Base-by-base conservation (phyloP, 2,888 invertebrate genomes). In the Eupithecia exiguata region DNA sequence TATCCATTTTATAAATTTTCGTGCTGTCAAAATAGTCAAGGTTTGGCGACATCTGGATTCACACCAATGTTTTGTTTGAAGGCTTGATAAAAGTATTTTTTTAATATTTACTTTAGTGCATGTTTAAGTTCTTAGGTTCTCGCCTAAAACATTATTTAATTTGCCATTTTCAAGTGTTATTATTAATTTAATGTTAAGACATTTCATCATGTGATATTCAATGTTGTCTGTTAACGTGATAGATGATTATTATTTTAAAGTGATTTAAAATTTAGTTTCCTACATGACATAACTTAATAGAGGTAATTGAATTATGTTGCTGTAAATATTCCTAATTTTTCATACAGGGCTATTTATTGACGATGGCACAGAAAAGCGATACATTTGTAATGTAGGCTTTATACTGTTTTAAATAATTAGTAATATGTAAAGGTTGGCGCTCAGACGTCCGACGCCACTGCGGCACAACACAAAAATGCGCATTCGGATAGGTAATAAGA, bases 181-280 rank as follows among this genome's bases (percentile, higher is more conserved):
- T 74, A 82, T 66, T 68, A 75, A 61, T 62, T 40, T 79, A 86
- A 89, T 91, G 88, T 90, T 91, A 85, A 87, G 89, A 90, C 88
- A 89, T 91, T 91, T 92, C 89, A 89, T 91, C 84, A 92, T 94
- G 94, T 94, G 94, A 94, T 94, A 94, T 94, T 92, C 91, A 89
- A 93, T 93, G 93, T 94, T 94, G 93, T 94, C 87, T 92, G 93
- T 93, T 94, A 91, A 89, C 87, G 89, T 89, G 90, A 92, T 92
- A 89, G 88, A 90, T 88, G 84, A 87, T 84, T 84, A 89, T 87
- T 69, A 66, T 86, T 82, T 86, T 82, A 81, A 85, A 85, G 88
- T 85, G 86, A 84, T 86, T 88, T 90, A 91, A 87, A 86, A 84
- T 82, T 84, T 90, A 89, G 89, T 91, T 89, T 90, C 85, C 70